Evolutionary conservation across 2,113 vertebrate species (phyloP), one percentile per base, ranked within the genome.

Genomic region (Vanacampus margaritifer): DNA sequence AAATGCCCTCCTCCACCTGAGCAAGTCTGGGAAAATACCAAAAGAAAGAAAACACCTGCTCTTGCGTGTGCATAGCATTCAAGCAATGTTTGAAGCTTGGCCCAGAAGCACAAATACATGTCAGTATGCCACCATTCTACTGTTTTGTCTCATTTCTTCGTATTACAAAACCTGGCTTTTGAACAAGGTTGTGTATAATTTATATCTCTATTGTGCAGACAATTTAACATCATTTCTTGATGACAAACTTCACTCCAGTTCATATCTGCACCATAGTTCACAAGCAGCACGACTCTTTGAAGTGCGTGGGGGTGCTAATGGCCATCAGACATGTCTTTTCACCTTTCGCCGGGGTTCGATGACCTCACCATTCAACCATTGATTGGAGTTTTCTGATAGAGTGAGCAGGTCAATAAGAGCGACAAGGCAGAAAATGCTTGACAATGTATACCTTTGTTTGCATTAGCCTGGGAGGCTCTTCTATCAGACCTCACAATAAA

Each of bases 401-500:
- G 23, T 79, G 74, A 80, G 71, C 56, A 71, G 82, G 69, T 83
- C 73, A 76, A 74, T 67, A 46, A 62, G 69, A 46, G 68, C 66
- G 71, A 78, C 76, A 37, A 75, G 61, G 79, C 48, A 19, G 62
- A 73, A 82, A 85, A 79, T 68, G 60, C 46, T 51, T 58, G 53
- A 43, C 59, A 65, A 56, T 78, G 53, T 81, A 81, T 78, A 54
- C 46, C 45, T 78, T 39, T 56, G 35, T 48, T 79, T 89, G 82
- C 79, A 88, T 71, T 76, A 79, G 59, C 80, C 68, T 41, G 35
- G 32, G 63, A 84, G 64, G 65, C 54, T 50, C 54, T 67, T 67
- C 48, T 68, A 78, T 72, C 73, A 80, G 67, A 68, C 69, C 65
- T 73, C 61, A 43, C 41, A 77, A 76, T 76, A 82, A 80, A 79